phyloP scores from a whole-genome alignment of 2,888 invertebrate species.

The Spilosoma lubricipeda region DNA sequence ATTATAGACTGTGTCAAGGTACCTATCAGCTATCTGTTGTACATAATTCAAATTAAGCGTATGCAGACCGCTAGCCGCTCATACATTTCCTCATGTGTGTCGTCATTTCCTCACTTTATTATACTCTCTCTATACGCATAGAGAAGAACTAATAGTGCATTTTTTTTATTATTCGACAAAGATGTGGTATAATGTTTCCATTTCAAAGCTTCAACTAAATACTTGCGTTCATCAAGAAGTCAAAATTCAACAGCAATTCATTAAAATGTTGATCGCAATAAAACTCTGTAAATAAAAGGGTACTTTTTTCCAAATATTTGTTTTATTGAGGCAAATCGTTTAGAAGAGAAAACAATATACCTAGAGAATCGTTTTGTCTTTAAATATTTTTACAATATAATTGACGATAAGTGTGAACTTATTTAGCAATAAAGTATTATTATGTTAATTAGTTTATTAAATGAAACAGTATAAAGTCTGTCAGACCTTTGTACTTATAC shows the following conservation, averaged over 20 bases:
- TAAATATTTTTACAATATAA: background rate
- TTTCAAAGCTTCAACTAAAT: background rate
- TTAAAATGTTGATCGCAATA: background rate
- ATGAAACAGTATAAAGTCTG: background rate
- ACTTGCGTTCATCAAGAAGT: background rate
- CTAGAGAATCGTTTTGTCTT: background rate
- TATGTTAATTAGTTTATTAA: background rate
- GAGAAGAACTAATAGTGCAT: background rate
- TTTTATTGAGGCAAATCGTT: no score
- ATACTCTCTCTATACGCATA: background rate
- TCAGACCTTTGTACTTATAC: no score
- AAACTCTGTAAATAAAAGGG: background rate
- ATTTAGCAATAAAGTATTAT: background rate
- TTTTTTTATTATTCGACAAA: background rate
- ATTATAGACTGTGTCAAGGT: constrained; percentile 9
- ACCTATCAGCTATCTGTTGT: background rate
- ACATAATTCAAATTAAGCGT: background rate
- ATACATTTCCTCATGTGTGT: background rate
- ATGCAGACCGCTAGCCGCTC: background rate
- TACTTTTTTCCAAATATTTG: no score
- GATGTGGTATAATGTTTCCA: background rate
- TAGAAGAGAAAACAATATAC: background rate
- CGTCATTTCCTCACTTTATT: background rate
- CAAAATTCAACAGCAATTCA: background rate
- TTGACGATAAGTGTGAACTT: background rate